Evolutionary conservation across 2,797 vertebrate species (phyloP).

Genomic region (Meda fulgida): DNA sequence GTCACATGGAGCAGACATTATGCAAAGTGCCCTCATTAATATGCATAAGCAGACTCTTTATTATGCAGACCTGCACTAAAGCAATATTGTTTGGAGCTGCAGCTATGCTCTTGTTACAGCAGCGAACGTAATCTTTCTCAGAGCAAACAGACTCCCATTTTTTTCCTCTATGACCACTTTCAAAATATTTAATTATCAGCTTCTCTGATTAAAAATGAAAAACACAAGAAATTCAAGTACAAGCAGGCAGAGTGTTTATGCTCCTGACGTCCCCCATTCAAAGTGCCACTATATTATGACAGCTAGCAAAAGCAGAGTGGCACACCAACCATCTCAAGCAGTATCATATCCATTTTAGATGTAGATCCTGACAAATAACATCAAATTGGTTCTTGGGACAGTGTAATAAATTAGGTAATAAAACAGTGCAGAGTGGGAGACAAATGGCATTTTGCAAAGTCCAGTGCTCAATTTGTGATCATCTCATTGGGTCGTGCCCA

Average conservation of each 20-base stretch:
- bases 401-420: constrained; percentile 45
- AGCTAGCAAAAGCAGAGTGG: constrained; percentile 22
- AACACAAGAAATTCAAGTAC: constrained; percentile 57
- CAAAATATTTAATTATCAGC: constrained; percentile 71
- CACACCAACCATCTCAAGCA: constrained; percentile 27
- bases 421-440: constrained; percentile 34
- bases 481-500: constrained; percentile 7
- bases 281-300: constrained; percentile 33
- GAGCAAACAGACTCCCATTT: constrained; percentile 69
- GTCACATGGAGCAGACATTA: constrained; percentile 85
- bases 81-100: constrained; percentile 69
- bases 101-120: constrained; percentile 68
- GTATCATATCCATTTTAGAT: constrained; percentile 21
- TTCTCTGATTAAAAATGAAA: constrained; percentile 66
- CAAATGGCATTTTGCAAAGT: constrained; percentile 1
- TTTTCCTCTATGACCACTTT: constrained; percentile 53
- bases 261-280: background rate
- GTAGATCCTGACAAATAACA: constrained; percentile 39
- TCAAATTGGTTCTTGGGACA: constrained; percentile 46
- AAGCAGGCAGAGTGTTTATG: constrained; percentile 37
- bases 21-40: constrained; percentile 88
- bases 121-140: constrained; percentile 67
- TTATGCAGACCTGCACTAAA: constrained; percentile 74
- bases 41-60: constrained; percentile 79
- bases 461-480: background rate